Evolutionary conservation across 2,888 invertebrate species (phyloP), one percentile per base, ranked within the genome.

Genomic region (Luperina nickerlii): DNA sequence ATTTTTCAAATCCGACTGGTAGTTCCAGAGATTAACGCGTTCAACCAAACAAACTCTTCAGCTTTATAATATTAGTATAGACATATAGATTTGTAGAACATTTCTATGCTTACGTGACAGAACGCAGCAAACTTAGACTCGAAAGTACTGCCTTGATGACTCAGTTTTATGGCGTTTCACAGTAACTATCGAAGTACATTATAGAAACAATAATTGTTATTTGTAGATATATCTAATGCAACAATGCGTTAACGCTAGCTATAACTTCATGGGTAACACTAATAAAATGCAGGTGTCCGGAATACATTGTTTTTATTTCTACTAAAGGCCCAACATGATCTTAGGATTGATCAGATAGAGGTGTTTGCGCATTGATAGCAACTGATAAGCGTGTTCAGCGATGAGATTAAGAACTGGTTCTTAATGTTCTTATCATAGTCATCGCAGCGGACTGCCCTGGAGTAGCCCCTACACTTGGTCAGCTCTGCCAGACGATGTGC

Each of bases 81-180:
- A n/a, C n/a, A n/a, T 45, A 11, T 42, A 6, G 18, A 57, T 73
- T 63, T 38, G 9, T 63, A 6, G 42, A 62, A 32, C 51, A 65
- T 82, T 63, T 51, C 62, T 60, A 38, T 9, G 13, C 11, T 68
- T 77, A 84, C 76, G 83, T 81, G 84, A 84, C 84, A 5, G 5
- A 42, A 45, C 6, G 13, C 84, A 84, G 74, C 71, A 68, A 71
- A n/a, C 32, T 7, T 11, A 11, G 24, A 71, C n/a, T 5, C 9
- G n/a, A n/a, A 82, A n/a, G 38, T 65, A 54, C n/a, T 68, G 32
- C 13, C 9, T 32, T 7, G 45, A 54, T 83, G 71, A 79, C 20
- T 74, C 79, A 83, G 32, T 67, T n/a, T 20, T 68, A 74, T 51
- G 32, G 57, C 13, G 4, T 57, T 38, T n/a, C 3, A 48, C 68